Percentiles rank a stretch among this genome's conserved stretches.
These are phyloP conservation scores for Drosophila niveifrons DNA, from an alignment of 2,888 invertebrate genomes.

Conservation along the genomic window DNA sequence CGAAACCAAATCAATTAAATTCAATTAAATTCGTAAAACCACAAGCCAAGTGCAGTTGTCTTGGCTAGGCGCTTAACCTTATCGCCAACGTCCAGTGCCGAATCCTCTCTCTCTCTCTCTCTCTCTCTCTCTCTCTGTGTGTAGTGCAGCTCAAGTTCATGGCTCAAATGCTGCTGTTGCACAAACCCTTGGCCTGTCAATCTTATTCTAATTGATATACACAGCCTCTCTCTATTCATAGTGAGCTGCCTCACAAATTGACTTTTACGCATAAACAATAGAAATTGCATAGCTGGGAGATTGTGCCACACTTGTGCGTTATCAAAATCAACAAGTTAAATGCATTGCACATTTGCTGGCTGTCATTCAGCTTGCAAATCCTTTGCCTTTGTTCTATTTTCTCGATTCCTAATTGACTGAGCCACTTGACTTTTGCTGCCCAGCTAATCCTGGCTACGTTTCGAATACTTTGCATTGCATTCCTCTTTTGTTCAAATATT, in stretches of 20 bases:
- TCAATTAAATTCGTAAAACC: constrained; percentile 75
- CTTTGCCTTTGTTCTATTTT: constrained; percentile 49
- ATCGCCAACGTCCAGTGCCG: constrained; percentile 42
- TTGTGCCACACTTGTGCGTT: neutral
- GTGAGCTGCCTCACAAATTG: constrained; percentile 65
- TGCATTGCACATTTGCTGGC: constrained; percentile 41
- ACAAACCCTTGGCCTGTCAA: constrained; percentile 62
- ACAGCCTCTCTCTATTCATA: constrained; percentile 12
- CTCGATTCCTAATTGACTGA: constrained; percentile 59
- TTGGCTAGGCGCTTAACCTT: constrained; percentile 56
- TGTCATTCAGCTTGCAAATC: constrained; percentile 36
- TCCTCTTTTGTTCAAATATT: constrained; percentile 34
- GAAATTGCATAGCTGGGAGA: constrained; percentile 47
- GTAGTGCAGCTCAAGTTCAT: constrained; percentile 29
- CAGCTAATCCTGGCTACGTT: constrained; percentile 32
- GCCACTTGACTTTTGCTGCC: constrained; percentile 28
- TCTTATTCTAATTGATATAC: constrained; percentile 72
- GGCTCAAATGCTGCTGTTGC: constrained; percentile 36
- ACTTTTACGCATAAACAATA: constrained; percentile 72
- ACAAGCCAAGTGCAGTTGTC: constrained; percentile 71
- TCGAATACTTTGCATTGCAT: constrained; percentile 19
- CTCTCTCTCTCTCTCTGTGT: too few species aligned
- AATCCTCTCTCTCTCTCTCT: too few species aligned
- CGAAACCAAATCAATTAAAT: constrained; percentile 75
- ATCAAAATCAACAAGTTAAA: constrained; percentile 71